Conservation (phyloP, 2,113 vertebrate genomes). For the Crocuta crocuta region DNA sequence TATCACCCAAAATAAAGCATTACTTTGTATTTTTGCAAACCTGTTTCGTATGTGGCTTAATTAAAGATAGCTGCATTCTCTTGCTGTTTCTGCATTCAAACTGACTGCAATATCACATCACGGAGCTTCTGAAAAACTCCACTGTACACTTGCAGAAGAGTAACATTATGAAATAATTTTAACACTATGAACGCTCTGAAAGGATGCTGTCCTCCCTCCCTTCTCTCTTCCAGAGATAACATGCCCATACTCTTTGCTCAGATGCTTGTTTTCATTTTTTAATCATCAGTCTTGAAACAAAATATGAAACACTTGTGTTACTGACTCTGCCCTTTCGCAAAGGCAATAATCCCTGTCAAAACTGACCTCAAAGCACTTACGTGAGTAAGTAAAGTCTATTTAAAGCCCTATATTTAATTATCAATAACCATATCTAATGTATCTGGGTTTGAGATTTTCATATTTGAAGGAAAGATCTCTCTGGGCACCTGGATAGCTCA, state of each 20-base stretch:
- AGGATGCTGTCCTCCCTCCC: background rate
- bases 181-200: background rate
- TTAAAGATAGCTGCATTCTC: background rate
- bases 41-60: background rate
- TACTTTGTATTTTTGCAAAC: background rate
- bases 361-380: background rate
- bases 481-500: too few relatives aligned
- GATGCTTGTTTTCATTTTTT: background rate
- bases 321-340: background rate
- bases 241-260: background rate
- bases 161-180: background rate
- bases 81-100: background rate
- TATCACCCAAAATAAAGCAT: background rate
- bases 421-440: background rate
- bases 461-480: background rate
- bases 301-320: background rate
- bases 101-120: background rate
- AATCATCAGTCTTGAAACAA: background rate
- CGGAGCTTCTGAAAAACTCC: background rate
- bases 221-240: background rate
- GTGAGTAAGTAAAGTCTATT: background rate
- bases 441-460: slow-evolving; percentile 16
- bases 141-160: background rate
- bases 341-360: background rate
- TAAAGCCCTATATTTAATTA: background rate